Conservation (phyloP, 2,113 vertebrate species). For the Cheilinus undulatus region DNA sequence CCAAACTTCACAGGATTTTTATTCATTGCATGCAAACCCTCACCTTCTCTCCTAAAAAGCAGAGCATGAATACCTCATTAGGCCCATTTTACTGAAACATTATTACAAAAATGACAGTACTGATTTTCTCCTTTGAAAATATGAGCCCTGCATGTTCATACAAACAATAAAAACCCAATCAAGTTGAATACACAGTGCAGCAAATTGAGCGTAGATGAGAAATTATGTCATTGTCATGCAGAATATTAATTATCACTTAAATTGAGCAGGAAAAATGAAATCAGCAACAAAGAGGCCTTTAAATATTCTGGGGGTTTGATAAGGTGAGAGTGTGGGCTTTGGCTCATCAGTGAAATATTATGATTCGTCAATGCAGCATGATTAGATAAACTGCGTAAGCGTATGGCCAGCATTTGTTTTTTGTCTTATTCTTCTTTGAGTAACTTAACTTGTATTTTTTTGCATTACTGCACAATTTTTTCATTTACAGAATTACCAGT, state of each 20-base stretch:
- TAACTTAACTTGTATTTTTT: background rate
- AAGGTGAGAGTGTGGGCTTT: slow-evolving; percentile 14
- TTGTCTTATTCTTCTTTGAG: slow-evolving; percentile 13
- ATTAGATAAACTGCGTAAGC: slow-evolving; percentile 1
- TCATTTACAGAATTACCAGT: background rate
- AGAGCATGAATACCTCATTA: slow-evolving; percentile 48
- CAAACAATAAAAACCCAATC: slow-evolving; percentile 68
- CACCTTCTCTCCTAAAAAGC: slow-evolving; percentile 10
- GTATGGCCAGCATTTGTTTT: slow-evolving; percentile 3
- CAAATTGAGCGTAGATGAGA: slow-evolving; percentile 48
- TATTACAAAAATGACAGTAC: slow-evolving; percentile 50
- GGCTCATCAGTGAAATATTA: slow-evolving; percentile 24
- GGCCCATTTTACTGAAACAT: slow-evolving; percentile 54
- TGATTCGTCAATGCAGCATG: slow-evolving; percentile 22
- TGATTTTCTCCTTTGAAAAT: slow-evolving; percentile 45
- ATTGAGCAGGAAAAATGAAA: slow-evolving; percentile 47
- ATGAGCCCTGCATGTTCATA: slow-evolving; percentile 25
- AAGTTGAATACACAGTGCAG: slow-evolving; percentile 44
- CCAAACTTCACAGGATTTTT: slow-evolving; percentile 3
- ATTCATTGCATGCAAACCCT: slow-evolving; percentile 5
- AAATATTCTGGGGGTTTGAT: slow-evolving; percentile 22
- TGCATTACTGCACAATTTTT: background rate
- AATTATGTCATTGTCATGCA: slow-evolving; percentile 54
- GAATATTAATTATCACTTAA: slow-evolving; percentile 55
- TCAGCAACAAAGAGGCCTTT: slow-evolving; percentile 34